Base-by-base conservation (phyloP, 2,797 vertebrate species). In the Lates japonicus region DNA sequence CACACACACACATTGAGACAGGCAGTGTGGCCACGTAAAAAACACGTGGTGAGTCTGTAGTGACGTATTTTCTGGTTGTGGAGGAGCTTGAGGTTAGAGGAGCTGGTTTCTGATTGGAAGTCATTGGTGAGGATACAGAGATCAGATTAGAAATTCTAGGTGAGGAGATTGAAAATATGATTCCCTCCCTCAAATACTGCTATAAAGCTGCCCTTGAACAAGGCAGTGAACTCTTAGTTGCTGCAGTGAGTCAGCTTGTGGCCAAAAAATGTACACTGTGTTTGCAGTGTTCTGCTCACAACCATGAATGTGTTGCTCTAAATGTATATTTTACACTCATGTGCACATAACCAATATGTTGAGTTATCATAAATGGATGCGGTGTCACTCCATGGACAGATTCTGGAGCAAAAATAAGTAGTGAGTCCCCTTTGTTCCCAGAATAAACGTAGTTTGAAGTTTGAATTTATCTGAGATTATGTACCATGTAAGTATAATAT, bases 51-150 rank as follows among this genome's bases (percentile, higher is more conserved):
- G 64, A 29, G 49, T 76, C 52, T 81, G 78, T 69, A 66, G 72
- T 64, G 75, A 41, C 65, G 20, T 70, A 35, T 74, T 76, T 74
- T 51, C 69, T 22, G 51, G 60, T 67, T 65, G 42, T 42, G 31
- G 69, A 66, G 66, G 57, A 83, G 87, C 73, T 60, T 57, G 67
- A 76, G 77, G 49, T 55, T 22, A 52, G 44, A 84, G 60, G 54
- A 70, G 62, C 79, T 78, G 73, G 41, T 66, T 76, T 58, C 35
- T 81, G 81, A 70, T 44, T 29, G 33, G 51, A 69, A 73, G 71
- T 83, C 82, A 87, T 41, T 0, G 6, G 22, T 35, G 37, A 75
- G 13, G 42, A 63, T 52, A 49, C 33, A 35, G 42, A 73, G 16
- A 35, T 5, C 16, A 11, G 64, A 83, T 84, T 42, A 70, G 44